Percentiles rank a stretch among this genome's conserved stretches.
Evolutionary conservation across 2,888 invertebrate species (phyloP).

Genomic region (Acleris literana): DNA sequence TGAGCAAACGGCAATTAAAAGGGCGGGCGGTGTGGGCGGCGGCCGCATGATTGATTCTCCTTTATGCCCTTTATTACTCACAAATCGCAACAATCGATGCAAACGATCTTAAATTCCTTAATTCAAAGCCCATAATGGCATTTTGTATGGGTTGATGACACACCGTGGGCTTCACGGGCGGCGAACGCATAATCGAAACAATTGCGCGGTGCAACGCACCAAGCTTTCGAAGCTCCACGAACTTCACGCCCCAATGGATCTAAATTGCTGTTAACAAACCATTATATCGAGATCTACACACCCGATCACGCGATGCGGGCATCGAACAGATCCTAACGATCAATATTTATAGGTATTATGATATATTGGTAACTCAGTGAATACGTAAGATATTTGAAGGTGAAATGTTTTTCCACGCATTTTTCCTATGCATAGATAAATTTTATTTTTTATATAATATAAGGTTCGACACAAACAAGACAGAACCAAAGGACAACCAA

Average conservation of each 20-base stretch:
- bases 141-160: conserved; percentile 10
- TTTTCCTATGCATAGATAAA: too few relatives aligned
- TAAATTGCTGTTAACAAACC: conserved; percentile 35
- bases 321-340: conserved; percentile 6
- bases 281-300: conserved; percentile 10
- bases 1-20: conserved; percentile 50
- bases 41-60: conserved; percentile 57
- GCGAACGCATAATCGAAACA: conserved; percentile 23
- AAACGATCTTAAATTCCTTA: conserved; percentile 32
- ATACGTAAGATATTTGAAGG: too few relatives aligned
- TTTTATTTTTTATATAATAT: too few relatives aligned
- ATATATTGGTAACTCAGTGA: neutral
- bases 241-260: conserved; percentile 21
- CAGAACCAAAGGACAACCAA: too few relatives aligned
- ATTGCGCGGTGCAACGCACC: conserved; percentile 1
- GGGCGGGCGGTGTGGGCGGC: conserved; percentile 54
- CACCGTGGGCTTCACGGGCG: conserved; percentile 37
- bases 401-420: too few relatives aligned
- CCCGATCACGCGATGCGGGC: conserved; percentile 14
- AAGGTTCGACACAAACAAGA: too few relatives aligned
- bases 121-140: conserved; percentile 27
- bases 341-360: conserved; percentile 3
- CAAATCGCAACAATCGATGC: conserved; percentile 45
- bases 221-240: conserved; percentile 18
- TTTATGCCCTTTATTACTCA: conserved; percentile 50